phyloP scores from a whole-genome alignment of 2,113 vertebrate species.

The Pavo muticus region DNA sequence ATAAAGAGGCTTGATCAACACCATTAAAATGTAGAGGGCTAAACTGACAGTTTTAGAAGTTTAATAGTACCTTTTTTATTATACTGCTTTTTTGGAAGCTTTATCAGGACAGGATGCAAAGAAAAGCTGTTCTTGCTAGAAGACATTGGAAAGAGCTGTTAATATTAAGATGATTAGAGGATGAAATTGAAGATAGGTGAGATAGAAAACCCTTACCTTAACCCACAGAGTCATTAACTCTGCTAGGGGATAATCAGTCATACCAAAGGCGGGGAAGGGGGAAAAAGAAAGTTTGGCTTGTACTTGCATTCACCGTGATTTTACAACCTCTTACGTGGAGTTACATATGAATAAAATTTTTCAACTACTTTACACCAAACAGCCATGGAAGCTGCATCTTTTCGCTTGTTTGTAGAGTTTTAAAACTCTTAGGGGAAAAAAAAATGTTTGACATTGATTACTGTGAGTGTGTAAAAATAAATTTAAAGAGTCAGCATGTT shows the following conservation, averaged over 20 bases:
- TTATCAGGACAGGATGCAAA: not conserved
- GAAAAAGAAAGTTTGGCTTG: not conserved
- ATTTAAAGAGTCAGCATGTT: not conserved
- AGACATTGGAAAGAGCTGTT: not conserved
- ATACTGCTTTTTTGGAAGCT: not conserved
- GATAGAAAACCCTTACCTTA: not conserved
- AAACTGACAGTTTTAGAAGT: not conserved
- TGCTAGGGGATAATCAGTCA: not conserved
- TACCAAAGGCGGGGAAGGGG: not conserved
- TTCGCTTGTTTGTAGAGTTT: not conserved
- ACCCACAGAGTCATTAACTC: not conserved
- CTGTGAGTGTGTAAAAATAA: not conserved
- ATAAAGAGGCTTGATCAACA: not conserved
- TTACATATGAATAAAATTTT: not conserved
- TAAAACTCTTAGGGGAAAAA: not conserved
- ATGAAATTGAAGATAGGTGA: not conserved
- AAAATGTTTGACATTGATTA: not conserved
- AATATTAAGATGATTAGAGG: not conserved
- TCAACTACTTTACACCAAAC: not conserved
- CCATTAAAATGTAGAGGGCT: not conserved
- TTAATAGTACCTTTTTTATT: not conserved
- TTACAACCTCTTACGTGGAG: not conserved
- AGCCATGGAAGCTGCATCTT: not conserved
- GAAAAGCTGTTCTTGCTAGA: not conserved
- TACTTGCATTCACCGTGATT: not conserved